Base-by-base conservation (phyloP, 92 coral and sea anemone genomes). In the Parazoanthus atlanticus region DNA sequence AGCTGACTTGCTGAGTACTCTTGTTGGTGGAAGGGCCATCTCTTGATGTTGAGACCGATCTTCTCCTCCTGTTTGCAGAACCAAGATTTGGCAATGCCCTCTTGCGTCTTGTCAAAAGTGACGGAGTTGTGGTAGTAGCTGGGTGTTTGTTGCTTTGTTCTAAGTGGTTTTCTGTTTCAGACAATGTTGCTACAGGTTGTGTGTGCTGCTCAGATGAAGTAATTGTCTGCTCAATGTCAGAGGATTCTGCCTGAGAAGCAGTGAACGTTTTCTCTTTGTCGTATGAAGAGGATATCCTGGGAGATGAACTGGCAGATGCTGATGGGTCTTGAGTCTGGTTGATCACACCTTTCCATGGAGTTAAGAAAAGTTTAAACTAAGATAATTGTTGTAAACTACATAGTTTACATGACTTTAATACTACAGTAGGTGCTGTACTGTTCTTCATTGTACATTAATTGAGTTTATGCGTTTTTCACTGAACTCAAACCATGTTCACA, bases 31-130 rank as follows among this genome's bases (percentile, higher is more conserved):
- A 69, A 28, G 91, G 66, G 33, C 67, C 79, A 34, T 92, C 94
- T 74, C 78, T 92, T 26, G 96, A 90, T 23, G 87, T 67, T 77
- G 94, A 92, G 19, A 82, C 61, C 23, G 88, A 88, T 32, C 79
- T 76, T 49, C 85, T 72, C 65, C 88, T 92, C 79, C 92, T 92
- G 84, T 90, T 78, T 25, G 94, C 93, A 25, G 90, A 88, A 23
- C 93, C 94, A 70, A 94, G 87, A 78, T 92, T 94, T 38, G 96
- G 96, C 70, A 92, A 58, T 25, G 94, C 94, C 52, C 96, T 90
- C 71, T 91, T 94, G 43, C 96, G 94, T 11, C 94, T 88, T 34
- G 91, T 29, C 23, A 86, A 79, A 12, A 84, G 25, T 9, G 93
- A 89, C 17, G 85, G 83, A 64, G 78, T 74, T 23, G 88, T 29